Conservation (phyloP, 2,797 vertebrate genomes). For the Gymnoscopelus braueri region DNA sequence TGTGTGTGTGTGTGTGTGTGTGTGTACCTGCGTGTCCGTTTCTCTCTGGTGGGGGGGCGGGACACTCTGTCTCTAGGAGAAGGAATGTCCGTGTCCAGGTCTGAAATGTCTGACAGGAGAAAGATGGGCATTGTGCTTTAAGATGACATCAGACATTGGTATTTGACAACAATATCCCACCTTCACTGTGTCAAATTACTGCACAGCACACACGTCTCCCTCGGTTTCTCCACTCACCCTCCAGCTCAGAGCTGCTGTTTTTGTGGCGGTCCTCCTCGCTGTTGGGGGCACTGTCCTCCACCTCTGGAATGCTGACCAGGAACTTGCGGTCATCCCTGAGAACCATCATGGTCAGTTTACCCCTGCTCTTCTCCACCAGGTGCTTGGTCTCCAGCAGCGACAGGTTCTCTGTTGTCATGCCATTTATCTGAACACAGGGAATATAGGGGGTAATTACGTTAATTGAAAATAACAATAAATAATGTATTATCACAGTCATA, state of each 20-base stretch:
- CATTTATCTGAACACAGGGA: conserved; percentile 87
- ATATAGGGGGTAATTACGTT: background rate
- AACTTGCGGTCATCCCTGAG: conserved; percentile 90
- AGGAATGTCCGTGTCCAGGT: conserved; percentile 81
- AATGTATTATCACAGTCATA: too few relatives aligned
- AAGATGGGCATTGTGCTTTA: background rate
- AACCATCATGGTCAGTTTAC: conserved; percentile 88
- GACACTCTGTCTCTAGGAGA: conserved; percentile 57
- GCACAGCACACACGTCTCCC: too few relatives aligned
- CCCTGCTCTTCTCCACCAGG: conserved; percentile 91
- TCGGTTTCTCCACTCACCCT: conserved; percentile 79
- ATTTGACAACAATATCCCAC: background rate
- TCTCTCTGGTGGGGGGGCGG: conserved; percentile 70
- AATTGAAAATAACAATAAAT: background rate
- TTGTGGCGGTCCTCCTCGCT: conserved; percentile 73
- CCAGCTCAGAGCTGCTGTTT: conserved; percentile 86
- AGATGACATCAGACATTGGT: background rate
- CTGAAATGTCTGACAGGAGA: conserved; percentile 88
- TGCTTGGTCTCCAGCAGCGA: conserved; percentile 93
- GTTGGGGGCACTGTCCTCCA: conserved; percentile 85
- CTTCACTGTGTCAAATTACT: too few relatives aligned
- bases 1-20: background rate
- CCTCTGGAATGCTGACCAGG: conserved; percentile 90
- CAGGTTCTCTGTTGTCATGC: conserved; percentile 91
- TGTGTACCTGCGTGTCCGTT: conserved; percentile 78